Evolutionary conservation across 2,888 invertebrate genomes (phyloP), one percentile per base, ranked within the genome.

Genomic region (Amblyteles armatorius): DNA sequence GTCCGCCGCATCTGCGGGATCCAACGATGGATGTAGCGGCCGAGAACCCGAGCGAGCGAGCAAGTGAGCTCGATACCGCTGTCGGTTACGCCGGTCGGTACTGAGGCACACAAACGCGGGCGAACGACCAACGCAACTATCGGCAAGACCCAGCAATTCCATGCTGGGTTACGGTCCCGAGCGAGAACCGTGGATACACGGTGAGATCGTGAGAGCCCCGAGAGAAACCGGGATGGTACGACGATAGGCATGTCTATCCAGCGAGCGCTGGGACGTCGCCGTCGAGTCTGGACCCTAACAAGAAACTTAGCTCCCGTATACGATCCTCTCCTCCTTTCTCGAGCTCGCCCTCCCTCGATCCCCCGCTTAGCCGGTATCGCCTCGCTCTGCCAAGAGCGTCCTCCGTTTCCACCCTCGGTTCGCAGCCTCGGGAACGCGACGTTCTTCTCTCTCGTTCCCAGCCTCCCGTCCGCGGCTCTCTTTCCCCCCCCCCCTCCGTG

Each of bases 211-310:
- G 71, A 67, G 57, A 44, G 74, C 22, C 33, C 57, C 48, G 22
- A 40, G 65, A 40, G 76, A 82, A 65, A 77, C 52, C 29, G 72
- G 72, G 82, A 72, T 67, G 72, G 79, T n/a, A 52, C 57, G 52
- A 57, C 33, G 85, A 82, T 85, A 85, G 82, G 71, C 79, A 85
- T 77, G 82, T 77, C 85, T 79, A 72, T 63, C 63, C 63, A 7
- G 79, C 65, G 79, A 82, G 82, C 71, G 80, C 85, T 89, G 89
- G 92, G 93, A 92, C 92, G 92, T 92, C 92, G 91, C 92, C 93
- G 90, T 90, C 91, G 90, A 91, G 92, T 93, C 93, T 93, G 93
- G 92, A 93, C 92, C 92, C 92, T 93, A 93, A 93, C 93, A 93
- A 93, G 93, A 93, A 93, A 93, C 93, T 92, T 91, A 91, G 91